Base-by-base conservation (phyloP, 2,888 invertebrate species). In the Halictus ligatus region DNA sequence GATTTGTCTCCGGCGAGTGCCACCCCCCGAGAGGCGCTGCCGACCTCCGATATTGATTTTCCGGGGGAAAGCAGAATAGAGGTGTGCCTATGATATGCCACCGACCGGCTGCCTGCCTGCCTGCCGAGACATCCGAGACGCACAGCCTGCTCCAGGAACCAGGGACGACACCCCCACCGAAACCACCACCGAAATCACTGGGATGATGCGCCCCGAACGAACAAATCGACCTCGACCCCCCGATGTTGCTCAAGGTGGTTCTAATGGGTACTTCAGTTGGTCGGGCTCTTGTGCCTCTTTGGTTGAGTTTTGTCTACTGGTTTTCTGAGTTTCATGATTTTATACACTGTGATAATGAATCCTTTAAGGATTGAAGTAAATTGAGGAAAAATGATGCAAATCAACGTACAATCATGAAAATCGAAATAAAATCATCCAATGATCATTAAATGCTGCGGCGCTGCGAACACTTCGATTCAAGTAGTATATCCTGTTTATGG, bases 41-140 rank as follows among this genome's bases (percentile, higher is more conserved):
- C 87, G 89, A 92, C 92, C 92, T 90, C 92, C 90, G 90, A 94
- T 95, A 95, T 95, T 95, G 95, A 95, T 95, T 95, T 95, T 95
- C 92, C 92, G 89, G 89, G 91, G 90, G 93, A 89, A 93, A 93
- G 92, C 92, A 91, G 92, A 91, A 91, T 92, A 91, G 91, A 89
- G 90, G 88, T 91, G 90, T 91, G 90, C 92, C 92, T 92, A 94
- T 93, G 94, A 94, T 93, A 93, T 94, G 88, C 91, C 89, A 88
- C 87, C 90, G 89, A 91, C 88, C 78, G 83, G 78, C 83, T 78
- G 82, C 84, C 87, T 87, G 40, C 84, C 88, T 87, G 40, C 40
- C 21, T 40, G 12, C 12, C 78, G 71, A 29, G 25, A n/a, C 67
- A 82, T 83, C 83, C 40, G 54, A 43, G 71, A 79, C 72, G 48